phyloP scores from a whole-genome alignment of 23 tunicate species.

The Diplosoma virens region DNA sequence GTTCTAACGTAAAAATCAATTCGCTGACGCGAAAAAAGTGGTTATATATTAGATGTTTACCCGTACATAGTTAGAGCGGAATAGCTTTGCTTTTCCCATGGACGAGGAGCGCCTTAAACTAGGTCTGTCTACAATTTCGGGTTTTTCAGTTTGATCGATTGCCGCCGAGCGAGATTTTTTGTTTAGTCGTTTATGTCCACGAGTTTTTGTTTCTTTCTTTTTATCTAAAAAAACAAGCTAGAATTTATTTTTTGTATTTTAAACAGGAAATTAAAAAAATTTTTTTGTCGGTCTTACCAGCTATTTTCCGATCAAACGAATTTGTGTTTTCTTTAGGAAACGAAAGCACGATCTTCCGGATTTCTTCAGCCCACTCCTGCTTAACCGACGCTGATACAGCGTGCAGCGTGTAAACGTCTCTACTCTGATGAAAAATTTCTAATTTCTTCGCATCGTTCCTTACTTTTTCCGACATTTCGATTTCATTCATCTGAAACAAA shows the following conservation, averaged over 20 bases:
- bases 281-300: no score
- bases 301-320: no score
- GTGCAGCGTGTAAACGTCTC: slow-evolving; percentile 48
- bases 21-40: no score
- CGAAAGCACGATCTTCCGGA: slow-evolving; percentile 9
- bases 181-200: neutral
- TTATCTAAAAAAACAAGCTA: slow-evolving; percentile 7
- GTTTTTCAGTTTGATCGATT: neutral
- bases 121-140: no score
- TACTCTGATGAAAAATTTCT: slow-evolving; percentile 47
- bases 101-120: slow-evolving; percentile 2
- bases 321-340: no score
- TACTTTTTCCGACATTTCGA: slow-evolving; percentile 30
- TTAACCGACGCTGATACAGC: slow-evolving; percentile 34
- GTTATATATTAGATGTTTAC: no score
- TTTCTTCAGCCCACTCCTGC: slow-evolving; percentile 46
- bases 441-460: slow-evolving; percentile 41
- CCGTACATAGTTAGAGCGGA: no score
- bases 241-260: no score
- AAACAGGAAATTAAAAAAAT: no score
- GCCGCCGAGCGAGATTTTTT: neutral
- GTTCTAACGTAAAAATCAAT: no score
- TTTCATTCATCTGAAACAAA: slow-evolving; percentile 27
- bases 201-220: neutral
- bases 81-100: slow-evolving; percentile 12